phyloP scores from a whole-genome alignment of 2,888 invertebrate genomes.

The Tetheella fluctuosa region DNA sequence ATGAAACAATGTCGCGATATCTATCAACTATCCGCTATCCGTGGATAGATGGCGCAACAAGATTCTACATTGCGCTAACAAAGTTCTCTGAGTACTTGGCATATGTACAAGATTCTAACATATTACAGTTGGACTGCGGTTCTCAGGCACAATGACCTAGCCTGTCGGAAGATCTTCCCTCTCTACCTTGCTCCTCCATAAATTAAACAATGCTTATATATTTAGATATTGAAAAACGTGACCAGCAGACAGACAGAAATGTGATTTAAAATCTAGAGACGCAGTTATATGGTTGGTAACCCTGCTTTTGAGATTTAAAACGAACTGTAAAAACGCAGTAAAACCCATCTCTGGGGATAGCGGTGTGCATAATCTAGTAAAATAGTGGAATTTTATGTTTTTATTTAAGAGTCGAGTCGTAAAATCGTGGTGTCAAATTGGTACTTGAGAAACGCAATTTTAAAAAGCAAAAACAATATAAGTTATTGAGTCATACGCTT shows the following conservation, averaged over 20 bases:
- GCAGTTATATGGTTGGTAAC: constrained; percentile 1
- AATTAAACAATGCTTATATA: not conserved
- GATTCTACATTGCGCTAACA: too few species aligned
- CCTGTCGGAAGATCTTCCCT: too few species aligned
- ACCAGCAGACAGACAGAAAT: not conserved
- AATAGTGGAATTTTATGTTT: not conserved
- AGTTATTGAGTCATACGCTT: too few species aligned
- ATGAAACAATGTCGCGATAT: too few species aligned
- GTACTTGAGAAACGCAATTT: not conserved
- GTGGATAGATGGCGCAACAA: too few species aligned
- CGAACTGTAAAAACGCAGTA: constrained; percentile 3
- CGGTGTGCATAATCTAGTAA: not conserved
- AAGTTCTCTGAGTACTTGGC: too few species aligned
- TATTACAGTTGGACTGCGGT: too few species aligned
- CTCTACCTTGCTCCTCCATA: too few species aligned
- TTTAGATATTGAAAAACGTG: not conserved
- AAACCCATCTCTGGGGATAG: constrained; percentile 1
- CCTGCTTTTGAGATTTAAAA: not conserved
- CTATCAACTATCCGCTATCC: too few species aligned
- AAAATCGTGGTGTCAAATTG: not conserved
- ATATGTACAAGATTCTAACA: too few species aligned
- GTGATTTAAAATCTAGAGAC: not conserved
- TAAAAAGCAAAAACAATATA: not conserved
- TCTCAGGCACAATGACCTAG: too few species aligned
- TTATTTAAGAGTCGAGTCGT: not conserved